A percentile compares a stretch with the other conserved stretches of the same genome.
These are phyloP conservation scores for Girardinus metallicus DNA, from an alignment of 2,797 vertebrate genomes.

Conservation along the genomic window DNA sequence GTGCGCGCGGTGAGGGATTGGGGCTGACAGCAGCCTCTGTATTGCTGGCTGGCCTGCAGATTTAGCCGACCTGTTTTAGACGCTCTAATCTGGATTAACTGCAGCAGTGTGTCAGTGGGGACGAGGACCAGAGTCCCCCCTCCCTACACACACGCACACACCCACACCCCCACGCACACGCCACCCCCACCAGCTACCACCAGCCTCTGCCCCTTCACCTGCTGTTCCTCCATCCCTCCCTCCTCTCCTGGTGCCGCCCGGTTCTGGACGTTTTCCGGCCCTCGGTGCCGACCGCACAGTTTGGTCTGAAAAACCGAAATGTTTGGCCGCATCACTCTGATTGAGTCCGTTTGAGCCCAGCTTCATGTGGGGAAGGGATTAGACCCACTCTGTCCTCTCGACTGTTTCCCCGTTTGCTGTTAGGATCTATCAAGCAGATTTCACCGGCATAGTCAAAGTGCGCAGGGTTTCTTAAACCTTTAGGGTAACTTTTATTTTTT, in stretches of 20 bases:
- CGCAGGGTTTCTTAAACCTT: not conserved
- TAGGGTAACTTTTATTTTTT: not conserved
- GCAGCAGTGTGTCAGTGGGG: constrained; percentile 82
- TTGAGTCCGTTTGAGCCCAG: constrained; percentile 41
- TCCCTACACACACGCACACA: constrained; percentile 41
- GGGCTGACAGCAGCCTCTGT: constrained; percentile 83
- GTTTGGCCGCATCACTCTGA: constrained; percentile 40
- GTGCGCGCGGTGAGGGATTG: constrained; percentile 80
- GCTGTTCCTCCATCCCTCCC: not conserved
- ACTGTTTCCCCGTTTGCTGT: constrained; percentile 78
- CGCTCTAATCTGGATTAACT: constrained; percentile 86
- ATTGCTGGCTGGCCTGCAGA: constrained; percentile 82
- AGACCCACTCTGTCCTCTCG: constrained; percentile 76
- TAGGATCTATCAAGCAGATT: constrained; percentile 38
- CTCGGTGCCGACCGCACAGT: not conserved
- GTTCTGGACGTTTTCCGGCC: not conserved
- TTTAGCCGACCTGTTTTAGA: constrained; percentile 85
- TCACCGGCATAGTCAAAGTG: constrained; percentile 2
- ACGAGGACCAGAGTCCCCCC: constrained; percentile 55
- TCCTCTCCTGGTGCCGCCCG: not conserved
- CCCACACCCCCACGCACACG: no score
- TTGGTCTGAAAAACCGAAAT: constrained; percentile 18
- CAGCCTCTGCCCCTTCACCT: constrained; percentile 2
- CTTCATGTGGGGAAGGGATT: constrained; percentile 72
- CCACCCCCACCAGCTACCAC: constrained; percentile 61